phyloP scores from a whole-genome alignment of 2,113 vertebrate species.

The Blennius ocellaris region DNA sequence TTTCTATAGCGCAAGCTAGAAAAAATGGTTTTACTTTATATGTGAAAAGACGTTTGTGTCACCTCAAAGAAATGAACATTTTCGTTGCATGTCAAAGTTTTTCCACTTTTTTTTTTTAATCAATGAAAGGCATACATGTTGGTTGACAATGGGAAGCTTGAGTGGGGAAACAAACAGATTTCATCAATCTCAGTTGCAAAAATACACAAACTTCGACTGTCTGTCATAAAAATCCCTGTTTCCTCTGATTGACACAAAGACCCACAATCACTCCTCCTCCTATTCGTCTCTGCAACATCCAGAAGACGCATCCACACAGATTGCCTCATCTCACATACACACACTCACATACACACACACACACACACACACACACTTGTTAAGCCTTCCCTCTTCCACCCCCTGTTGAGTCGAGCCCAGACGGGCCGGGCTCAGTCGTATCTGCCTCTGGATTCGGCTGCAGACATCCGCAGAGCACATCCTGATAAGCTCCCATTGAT shows the following conservation, averaged over 20 bases:
- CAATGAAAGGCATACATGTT: too few relatives aligned
- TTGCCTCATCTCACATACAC: slow-evolving; percentile 17
- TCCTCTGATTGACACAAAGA: slow-evolving; percentile 27
- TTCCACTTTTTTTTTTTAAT: neutral
- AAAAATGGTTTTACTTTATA: too few relatives aligned
- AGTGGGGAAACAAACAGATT: slow-evolving; percentile 9
- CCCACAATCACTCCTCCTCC: slow-evolving; percentile 14
- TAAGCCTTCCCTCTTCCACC: slow-evolving; percentile 51
- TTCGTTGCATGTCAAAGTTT: neutral
- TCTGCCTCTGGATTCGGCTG: slow-evolving; percentile 59
- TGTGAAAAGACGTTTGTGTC: neutral
- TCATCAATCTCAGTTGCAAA: slow-evolving; percentile 4
- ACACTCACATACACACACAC: slow-evolving; percentile 37
- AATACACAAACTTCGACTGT: neutral
- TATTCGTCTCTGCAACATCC: slow-evolving; percentile 19
- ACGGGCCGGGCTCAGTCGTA: slow-evolving; percentile 57
- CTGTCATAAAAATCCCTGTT: slow-evolving; percentile 10
- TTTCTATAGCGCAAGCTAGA: neutral
- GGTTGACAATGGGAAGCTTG: neutral
- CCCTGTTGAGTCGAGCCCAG: slow-evolving; percentile 54
- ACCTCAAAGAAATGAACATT: neutral
- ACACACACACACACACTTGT: slow-evolving; percentile 52
- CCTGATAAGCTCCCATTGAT: slow-evolving; percentile 75
- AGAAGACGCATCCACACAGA: slow-evolving; percentile 21
- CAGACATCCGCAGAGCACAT: slow-evolving; percentile 58